Evolutionary conservation across 2,888 invertebrate genomes (phyloP), one percentile per base, ranked within the genome.

Genomic region (Stictocephala bisonia): DNA sequence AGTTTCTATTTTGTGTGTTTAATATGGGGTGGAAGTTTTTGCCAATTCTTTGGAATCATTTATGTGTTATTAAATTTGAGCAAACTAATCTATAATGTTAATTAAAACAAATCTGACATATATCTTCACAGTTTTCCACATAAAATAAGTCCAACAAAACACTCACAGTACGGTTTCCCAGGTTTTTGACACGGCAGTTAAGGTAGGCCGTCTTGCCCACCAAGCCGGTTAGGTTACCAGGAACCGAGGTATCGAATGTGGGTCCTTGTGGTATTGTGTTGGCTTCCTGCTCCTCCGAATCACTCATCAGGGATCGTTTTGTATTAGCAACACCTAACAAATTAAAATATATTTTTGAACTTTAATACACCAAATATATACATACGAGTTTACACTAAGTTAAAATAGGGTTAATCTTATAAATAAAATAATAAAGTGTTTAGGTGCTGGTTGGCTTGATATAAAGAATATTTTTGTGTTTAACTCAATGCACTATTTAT

Each of bases 161-260:
- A 64, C 92, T 90, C 83, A 95, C 95, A 84, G 95, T 95, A 85
- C 94, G 88, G 85, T 95, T 95, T 80, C 94, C 94, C 77, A 95
- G 86, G 85, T 94, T 94, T 85, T 94, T 94, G 80, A 95, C 94
- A 85, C 93, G 90, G 83, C 95, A 95, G 80, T 93, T 89, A 78
- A 95, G 86, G 77, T 91, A 89, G 58, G 94, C 94, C 2, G 93
- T 92, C 83, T 93, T 93, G 74, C 94, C 94, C 27, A 94, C 94
- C 56, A 95, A 86, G 11, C 94, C 95, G 44, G 95, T 95, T 75
- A 94, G 91, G 84, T 95, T 95, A 72, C 91, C 89, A 48, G 90
- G 90, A 73, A 93, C 91, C 58, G 90, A 89, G 9, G 92, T 90
- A 83, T 94, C 94, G 84, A 94, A 94, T 82, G 91, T 91, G n/a